Evolutionary conservation across 2,888 invertebrate genomes (phyloP).

Genomic region (Macrophya alboannulata): DNA sequence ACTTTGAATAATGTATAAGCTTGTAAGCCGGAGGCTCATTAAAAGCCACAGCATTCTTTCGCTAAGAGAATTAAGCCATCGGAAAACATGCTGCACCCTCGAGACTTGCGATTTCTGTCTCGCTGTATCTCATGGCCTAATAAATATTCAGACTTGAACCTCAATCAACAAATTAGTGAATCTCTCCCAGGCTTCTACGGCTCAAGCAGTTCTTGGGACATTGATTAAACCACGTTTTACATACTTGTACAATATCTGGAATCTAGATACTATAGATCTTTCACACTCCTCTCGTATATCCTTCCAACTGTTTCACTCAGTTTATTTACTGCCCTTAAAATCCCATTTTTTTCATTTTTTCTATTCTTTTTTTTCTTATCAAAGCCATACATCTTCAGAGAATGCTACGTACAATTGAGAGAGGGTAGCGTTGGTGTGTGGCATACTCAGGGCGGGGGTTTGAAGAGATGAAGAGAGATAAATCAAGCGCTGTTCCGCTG

Average conservation of each 20-base stretch:
- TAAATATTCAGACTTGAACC: constrained; percentile 49
- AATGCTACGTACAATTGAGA: constrained; percentile 29
- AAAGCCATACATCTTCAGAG: neutral
- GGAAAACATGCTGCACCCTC: constrained; percentile 40
- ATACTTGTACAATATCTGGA: constrained; percentile 1
- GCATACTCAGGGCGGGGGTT: neutral
- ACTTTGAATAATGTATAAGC: constrained; percentile 63
- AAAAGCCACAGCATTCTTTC: constrained; percentile 44
- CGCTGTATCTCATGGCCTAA: constrained; percentile 27
- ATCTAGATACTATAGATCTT: neutral
- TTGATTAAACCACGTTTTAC: constrained; percentile 29
- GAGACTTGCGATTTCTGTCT: constrained; percentile 35
- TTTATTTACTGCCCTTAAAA: neutral
- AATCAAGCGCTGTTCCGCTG: constrained; percentile 26
- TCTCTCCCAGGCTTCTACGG: constrained; percentile 30
- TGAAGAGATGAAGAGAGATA: constrained; percentile 15
- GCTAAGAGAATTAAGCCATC: constrained; percentile 38
- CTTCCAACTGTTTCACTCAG: neutral
- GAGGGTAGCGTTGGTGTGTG: constrained; percentile 2
- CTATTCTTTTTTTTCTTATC: constrained; percentile 1
- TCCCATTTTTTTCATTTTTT: neutral
- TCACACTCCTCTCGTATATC: neutral
- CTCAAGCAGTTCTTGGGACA: constrained; percentile 18
- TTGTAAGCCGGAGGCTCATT: constrained; percentile 52
- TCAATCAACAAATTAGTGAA: constrained; percentile 51